These are phyloP conservation scores for Cerastis rubricosa DNA, from an alignment of 2,888 invertebrate species.

Conservation along the genomic window DNA sequence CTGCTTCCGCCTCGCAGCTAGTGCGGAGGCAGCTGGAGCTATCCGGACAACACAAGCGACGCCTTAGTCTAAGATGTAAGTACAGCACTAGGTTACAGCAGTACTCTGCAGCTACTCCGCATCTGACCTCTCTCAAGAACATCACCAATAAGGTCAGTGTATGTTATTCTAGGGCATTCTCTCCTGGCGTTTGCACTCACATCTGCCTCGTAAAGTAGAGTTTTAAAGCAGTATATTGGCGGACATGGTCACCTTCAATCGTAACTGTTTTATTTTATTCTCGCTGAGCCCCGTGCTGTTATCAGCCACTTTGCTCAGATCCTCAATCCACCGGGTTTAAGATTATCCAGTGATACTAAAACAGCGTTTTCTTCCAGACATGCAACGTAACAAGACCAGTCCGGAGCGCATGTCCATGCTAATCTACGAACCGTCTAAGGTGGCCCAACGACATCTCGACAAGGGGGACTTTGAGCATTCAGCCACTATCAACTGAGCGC, in stretches of 20 bases:
- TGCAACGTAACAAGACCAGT: conserved; percentile 86
- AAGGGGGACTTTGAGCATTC: conserved; percentile 84
- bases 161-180: neutral
- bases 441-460: conserved; percentile 78
- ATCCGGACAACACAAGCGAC: conserved; percentile 76
- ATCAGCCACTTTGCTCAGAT: neutral
- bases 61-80: conserved; percentile 85
- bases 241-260: neutral
- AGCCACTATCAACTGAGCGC: conserved; percentile 75
- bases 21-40: conserved; percentile 84
- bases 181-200: neutral
- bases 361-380: conserved; percentile 70
- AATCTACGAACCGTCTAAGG: conserved; percentile 82
- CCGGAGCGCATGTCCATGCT: conserved; percentile 84
- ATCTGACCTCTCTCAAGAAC: neutral
- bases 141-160: neutral
- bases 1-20: conserved; percentile 84
- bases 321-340: neutral
- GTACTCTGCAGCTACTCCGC: neutral
- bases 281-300: neutral
- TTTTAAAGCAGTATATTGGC: neutral
- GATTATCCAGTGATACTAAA: neutral
- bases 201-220: neutral
- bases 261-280: neutral
- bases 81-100: conserved; percentile 41